phyloP scores from a whole-genome alignment of 2,113 vertebrate genomes.

The Pomatorhinus ruficollis region DNA sequence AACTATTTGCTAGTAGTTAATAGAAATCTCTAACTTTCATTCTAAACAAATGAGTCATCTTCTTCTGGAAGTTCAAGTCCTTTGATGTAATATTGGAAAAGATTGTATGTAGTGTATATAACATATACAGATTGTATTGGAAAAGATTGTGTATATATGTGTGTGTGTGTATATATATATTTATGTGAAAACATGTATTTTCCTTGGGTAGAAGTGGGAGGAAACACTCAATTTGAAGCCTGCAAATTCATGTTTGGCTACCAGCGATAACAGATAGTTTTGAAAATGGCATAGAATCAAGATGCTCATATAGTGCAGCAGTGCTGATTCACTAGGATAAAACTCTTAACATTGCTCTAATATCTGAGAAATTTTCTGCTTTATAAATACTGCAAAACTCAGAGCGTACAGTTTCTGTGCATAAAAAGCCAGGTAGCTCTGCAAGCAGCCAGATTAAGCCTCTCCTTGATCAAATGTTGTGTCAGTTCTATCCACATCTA shows the following conservation, averaged over 20 bases:
- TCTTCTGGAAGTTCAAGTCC: neutral
- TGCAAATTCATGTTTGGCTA: neutral
- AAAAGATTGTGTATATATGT: neutral
- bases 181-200: neutral
- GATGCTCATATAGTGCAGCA: rapidly evolving
- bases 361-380: neutral
- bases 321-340: neutral
- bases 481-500: neutral
- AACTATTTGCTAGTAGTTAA: neutral
- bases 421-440: neutral
- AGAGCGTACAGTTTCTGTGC: neutral
- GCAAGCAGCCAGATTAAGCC: neutral
- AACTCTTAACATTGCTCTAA: neutral
- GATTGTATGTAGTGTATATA: neutral
- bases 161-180: neutral
- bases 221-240: neutral
- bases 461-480: neutral
- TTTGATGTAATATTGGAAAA: neutral
- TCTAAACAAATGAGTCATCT: neutral
- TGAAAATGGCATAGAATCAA: neutral
- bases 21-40: neutral
- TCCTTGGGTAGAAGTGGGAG: neutral
- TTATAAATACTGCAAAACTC: neutral
- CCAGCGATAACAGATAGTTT: neutral
- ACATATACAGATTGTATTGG: neutral